Evolutionary conservation across 2,888 invertebrate genomes (phyloP).

Genomic region (Ischnus inquisitorius): DNA sequence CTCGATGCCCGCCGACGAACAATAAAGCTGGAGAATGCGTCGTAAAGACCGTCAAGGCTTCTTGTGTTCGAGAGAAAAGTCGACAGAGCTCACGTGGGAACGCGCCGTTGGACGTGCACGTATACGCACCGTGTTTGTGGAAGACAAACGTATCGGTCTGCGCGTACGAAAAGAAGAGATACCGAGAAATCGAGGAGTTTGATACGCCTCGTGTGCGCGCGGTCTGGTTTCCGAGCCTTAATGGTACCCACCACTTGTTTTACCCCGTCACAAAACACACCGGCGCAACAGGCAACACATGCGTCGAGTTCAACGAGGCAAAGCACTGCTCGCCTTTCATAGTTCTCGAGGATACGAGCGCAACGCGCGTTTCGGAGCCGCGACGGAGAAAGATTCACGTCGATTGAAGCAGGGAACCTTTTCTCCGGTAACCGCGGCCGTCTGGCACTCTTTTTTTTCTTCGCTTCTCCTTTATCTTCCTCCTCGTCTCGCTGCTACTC

Average conservation of each 20-base stretch:
- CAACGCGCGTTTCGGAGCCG: not conserved
- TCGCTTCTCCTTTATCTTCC: not conserved
- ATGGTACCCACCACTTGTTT: not conserved
- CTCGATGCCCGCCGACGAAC: not conserved
- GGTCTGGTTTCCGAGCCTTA: not conserved
- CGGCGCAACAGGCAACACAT: not conserved
- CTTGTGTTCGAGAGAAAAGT: not conserved
- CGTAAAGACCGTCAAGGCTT: slow-evolving; percentile 6
- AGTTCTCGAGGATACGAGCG: not conserved
- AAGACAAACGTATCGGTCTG: too few relatives aligned
- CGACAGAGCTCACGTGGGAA: slow-evolving; percentile 2
- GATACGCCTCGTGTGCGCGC: not conserved
- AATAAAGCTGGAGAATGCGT: slow-evolving; percentile 15
- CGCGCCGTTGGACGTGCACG: not conserved
- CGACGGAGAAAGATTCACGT: not conserved
- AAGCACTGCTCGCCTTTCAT: not conserved
- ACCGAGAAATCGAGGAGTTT: not conserved
- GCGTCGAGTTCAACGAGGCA: not conserved
- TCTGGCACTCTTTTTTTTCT: slow-evolving; percentile 30
- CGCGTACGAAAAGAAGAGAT: too few relatives aligned
- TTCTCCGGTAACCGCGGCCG: slow-evolving; percentile 47
- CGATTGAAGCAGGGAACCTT: slow-evolving; percentile 7
- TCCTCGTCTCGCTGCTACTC: not conserved
- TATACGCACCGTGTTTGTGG: not conserved
- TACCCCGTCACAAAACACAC: not conserved